A percentile compares a stretch with the other conserved stretches of the same genome.
phyloP scores from a whole-genome alignment of 1,140 invertebrate genomes.

The Colletes gigas region DNA sequence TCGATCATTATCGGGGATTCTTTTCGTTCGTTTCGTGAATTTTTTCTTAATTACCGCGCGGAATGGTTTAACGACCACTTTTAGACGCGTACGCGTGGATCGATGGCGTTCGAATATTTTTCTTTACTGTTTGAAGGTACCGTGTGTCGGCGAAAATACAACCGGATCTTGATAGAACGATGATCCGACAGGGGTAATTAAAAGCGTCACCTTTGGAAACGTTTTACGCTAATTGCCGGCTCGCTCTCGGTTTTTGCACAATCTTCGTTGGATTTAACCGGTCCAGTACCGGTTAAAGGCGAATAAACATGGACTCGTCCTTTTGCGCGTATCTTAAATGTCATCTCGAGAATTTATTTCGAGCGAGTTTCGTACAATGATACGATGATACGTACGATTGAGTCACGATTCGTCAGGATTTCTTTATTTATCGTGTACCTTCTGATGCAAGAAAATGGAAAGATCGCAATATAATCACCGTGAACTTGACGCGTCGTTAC shows the following conservation, averaged over 20 bases:
- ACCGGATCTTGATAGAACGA: no score
- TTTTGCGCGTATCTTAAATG: neutral
- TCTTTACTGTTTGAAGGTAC: neutral
- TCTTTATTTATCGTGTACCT: no score
- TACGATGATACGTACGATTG: no score
- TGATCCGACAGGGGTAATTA: neutral
- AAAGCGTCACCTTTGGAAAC: neutral
- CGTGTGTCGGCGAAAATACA: neutral
- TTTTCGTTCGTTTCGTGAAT: neutral
- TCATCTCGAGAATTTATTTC: no score
- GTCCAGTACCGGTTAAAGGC: neutral
- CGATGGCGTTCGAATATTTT: neutral
- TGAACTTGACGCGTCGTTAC: constrained; percentile 38
- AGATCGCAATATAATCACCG: constrained; percentile 35
- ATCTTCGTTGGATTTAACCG: neutral
- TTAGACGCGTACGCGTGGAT: neutral
- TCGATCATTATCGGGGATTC: neutral
- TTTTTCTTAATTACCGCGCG: no score
- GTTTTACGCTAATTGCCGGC: neutral
- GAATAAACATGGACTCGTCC: neutral
- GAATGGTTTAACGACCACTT: no score
- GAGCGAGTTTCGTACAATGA: no score
- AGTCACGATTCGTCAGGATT: no score
- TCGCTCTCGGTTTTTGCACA: neutral
- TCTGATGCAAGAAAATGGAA: neutral